Percentiles rank a stretch among this genome's conserved stretches.
These are phyloP conservation scores for Lasioglossum lativentre DNA, from an alignment of 2,888 invertebrate species.

Conservation along the genomic window DNA sequence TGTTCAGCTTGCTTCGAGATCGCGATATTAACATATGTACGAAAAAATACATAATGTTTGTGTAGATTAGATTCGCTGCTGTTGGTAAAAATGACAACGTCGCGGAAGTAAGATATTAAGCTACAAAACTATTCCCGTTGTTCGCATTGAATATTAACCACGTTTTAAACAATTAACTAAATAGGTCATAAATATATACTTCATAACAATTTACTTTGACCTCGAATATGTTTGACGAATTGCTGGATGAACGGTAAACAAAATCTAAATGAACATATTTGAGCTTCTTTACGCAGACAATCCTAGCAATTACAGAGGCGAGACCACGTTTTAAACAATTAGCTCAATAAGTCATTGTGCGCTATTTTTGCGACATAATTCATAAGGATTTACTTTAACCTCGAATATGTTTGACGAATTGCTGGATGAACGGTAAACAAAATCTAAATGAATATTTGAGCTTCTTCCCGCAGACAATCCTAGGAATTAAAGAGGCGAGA, in stretches of 20 bases:
- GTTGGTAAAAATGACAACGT: not conserved
- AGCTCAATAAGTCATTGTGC: not conserved
- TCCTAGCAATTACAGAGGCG: too few relatives aligned
- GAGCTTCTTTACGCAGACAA: too few relatives aligned
- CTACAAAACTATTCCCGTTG: not conserved
- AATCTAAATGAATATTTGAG: not conserved
- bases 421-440: not conserved
- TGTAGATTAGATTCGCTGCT: not conserved
- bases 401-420: not conserved
- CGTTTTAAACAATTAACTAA: not conserved
- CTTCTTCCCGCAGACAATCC: too few relatives aligned
- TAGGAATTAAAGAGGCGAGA: not conserved
- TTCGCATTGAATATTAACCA: not conserved
- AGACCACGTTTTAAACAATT: not conserved
- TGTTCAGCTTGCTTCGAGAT: not conserved
- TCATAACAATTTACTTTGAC: too few relatives aligned
- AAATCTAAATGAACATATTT: too few relatives aligned
- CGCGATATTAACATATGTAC: not conserved
- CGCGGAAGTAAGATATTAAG: not conserved
- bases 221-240: too few relatives aligned
- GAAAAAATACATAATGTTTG: not conserved
- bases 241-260: too few relatives aligned
- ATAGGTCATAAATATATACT: too few relatives aligned
- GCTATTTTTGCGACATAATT: not conserved
- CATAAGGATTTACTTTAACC: not conserved